Evolutionary conservation across 2,888 invertebrate species (phyloP), one percentile per base, ranked within the genome.

Genomic region (Leuctra nigra): DNA sequence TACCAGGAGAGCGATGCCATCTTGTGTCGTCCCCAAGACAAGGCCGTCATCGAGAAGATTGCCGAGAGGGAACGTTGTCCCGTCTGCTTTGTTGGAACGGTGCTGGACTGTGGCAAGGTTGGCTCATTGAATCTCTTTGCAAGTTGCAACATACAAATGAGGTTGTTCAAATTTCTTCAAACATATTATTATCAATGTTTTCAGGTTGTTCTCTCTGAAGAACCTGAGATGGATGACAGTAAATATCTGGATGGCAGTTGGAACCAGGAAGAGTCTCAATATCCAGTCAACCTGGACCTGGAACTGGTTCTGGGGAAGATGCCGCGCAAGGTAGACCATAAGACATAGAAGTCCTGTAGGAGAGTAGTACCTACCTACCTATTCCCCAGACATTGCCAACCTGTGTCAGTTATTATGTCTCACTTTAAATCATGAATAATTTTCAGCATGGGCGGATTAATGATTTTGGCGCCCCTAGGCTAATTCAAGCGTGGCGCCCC

Each of bases 1-100:
- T 98, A 97, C 70, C 97, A 97, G 71, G 96, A 97, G 72, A 95
- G 91, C 65, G 84, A 97, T 68, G 98, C 97, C 0, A 76, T 96
- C 61, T 75, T 99, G 1, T 88, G 94, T 64, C 75, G 76, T 23
- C 78, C 82, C 36, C 73, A 85, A 60, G 82, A 90, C 67, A 76
- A 80, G 18, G 66, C 72, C 1, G 64, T 86, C 2, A 75, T 98
- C 2, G 70, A 75, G 57, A 77, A 78, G 61, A 87, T 98, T 56
- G 89, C 91, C 55, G 72, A 75, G 29, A 80, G 98, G 59, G 98
- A 99, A 75, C 81, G 92, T 60, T 97, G 98, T 69, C 91, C 93
- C 0, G 85, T 97, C 1, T 87, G 87, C 65, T 87, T 94, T 69
- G 96, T 99, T 1, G 98, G 98, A 0, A 82, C 86, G 62, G 92